These are phyloP conservation scores for Poeciliopsis occidentalis DNA, from an alignment of 2,113 vertebrate genomes.

Conservation along the genomic window DNA sequence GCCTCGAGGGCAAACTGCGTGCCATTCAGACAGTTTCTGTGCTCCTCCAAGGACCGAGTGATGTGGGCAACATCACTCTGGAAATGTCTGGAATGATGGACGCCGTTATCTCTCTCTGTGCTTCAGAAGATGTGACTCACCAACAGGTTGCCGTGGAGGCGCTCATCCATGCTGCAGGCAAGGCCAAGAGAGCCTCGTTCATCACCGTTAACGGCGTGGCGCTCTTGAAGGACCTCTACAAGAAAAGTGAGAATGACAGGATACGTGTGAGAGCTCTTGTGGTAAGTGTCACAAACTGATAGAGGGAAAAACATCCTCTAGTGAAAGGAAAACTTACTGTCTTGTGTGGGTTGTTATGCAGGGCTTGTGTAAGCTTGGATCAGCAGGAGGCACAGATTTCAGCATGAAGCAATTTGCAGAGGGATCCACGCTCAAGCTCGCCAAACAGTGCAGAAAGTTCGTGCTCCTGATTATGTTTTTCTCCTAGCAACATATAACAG, in stretches of 20 bases:
- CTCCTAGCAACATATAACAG: neutral
- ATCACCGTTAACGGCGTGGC: conserved; percentile 93
- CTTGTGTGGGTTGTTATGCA: conserved; percentile 60
- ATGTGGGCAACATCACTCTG: conserved; percentile 89
- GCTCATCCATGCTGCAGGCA: conserved; percentile 92
- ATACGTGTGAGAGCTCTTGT: conserved; percentile 96
- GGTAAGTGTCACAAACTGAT: conserved; percentile 78
- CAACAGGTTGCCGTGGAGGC: conserved; percentile 96
- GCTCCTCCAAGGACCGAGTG: conserved; percentile 93
- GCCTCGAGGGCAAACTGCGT: conserved; percentile 84
- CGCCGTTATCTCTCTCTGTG: conserved; percentile 88
- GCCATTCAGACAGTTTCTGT: conserved; percentile 93
- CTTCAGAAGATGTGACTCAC: conserved; percentile 85
- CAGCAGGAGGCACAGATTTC: conserved; percentile 94
- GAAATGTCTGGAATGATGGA: conserved; percentile 95
- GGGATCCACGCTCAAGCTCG: conserved; percentile 93
- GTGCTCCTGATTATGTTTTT: conserved; percentile 34
- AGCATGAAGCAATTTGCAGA: conserved; percentile 99
- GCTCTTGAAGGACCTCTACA: conserved; percentile 97
- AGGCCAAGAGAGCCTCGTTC: conserved; percentile 95
- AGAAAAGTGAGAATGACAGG: conserved; percentile 91
- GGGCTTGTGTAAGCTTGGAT: conserved; percentile 97
- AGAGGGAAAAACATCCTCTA: conserved; percentile 1
- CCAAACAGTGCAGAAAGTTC: conserved; percentile 98
- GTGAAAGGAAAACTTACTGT: conserved; percentile 6